Conservation (phyloP, 1,140 invertebrate genomes). For the Zaprionus nigranus region DNA sequence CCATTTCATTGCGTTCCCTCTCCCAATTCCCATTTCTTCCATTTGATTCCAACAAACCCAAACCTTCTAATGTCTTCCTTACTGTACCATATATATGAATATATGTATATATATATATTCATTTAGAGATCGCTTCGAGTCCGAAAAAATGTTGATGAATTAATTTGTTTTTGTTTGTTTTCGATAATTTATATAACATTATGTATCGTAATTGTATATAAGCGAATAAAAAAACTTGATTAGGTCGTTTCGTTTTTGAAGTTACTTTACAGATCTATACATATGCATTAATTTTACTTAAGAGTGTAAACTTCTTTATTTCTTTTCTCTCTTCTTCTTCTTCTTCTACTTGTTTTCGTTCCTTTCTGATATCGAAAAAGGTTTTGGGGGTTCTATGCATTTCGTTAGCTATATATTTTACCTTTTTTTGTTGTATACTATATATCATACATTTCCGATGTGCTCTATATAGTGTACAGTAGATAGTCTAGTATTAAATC, state of each 20-base stretch:
- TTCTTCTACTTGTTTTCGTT: conserved; percentile 5
- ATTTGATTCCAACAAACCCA: conserved; percentile 15
- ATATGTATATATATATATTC: not conserved
- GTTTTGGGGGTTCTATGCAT: not conserved
- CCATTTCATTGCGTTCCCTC: conserved; percentile 8
- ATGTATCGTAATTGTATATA: conserved; percentile 68
- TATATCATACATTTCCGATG: conserved; percentile 49
- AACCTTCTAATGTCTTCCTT: conserved; percentile 14
- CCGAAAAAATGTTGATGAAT: conserved; percentile 15
- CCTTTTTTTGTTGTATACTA: conserved; percentile 10
- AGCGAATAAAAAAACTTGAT: conserved; percentile 81
- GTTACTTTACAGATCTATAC: conserved; percentile 72
- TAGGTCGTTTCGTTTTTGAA: conserved; percentile 64
- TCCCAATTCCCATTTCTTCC: conserved; percentile 1
- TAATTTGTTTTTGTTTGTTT: conserved; percentile 12
- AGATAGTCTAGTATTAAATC: conserved; percentile 38
- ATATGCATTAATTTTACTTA: conserved; percentile 57
- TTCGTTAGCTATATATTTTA: conserved; percentile 33
- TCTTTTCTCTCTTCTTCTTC: not conserved
- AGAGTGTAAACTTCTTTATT: conserved; percentile 21
- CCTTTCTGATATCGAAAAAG: not conserved
- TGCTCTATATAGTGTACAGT: conserved; percentile 51
- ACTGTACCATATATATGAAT: not conserved
- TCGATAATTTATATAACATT: conserved; percentile 49
- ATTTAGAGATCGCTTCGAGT: conserved; percentile 18